A percentile compares a stretch with the other conserved stretches of the same genome.
phyloP scores from a whole-genome alignment of 2,888 invertebrate species.

The Aplocera efformata region DNA sequence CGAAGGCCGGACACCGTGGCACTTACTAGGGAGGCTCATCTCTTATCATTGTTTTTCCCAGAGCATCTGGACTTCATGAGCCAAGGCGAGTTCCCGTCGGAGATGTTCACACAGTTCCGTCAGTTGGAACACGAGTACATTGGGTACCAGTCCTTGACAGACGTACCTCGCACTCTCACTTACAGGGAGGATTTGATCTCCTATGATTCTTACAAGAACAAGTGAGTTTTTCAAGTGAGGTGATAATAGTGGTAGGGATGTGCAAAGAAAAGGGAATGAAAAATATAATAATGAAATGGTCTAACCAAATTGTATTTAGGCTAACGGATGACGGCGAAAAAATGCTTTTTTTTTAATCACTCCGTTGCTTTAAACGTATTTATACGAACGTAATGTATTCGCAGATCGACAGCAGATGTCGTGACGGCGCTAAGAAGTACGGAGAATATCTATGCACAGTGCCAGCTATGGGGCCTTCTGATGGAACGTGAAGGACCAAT shows the following conservation, averaged over 20 bases:
- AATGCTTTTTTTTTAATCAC: too few relatives aligned
- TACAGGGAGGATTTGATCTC: conserved; percentile 84
- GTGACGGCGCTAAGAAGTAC: conserved; percentile 84
- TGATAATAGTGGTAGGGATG: conserved; percentile 56
- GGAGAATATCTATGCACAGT: conserved; percentile 88
- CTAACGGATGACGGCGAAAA: too few relatives aligned
- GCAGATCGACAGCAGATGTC: conserved; percentile 86
- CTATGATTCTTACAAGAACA: conserved; percentile 78
- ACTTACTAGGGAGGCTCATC: too few relatives aligned
- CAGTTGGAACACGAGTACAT: conserved; percentile 95
- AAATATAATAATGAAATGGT: too few relatives aligned
- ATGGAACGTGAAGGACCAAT: conserved; percentile 89
- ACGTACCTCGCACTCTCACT: conserved; percentile 91
- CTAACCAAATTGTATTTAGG: too few relatives aligned
- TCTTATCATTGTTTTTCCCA: conserved; percentile 34
- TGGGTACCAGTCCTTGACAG: conserved; percentile 97
- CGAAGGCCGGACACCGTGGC: too few relatives aligned
- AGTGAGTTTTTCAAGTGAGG: conserved; percentile 80
- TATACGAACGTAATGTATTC: conserved; percentile 81
- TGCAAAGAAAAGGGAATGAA: too few relatives aligned
- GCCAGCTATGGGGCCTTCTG: conserved; percentile 91
- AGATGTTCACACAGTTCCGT: conserved; percentile 89
- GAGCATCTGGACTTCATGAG: conserved; percentile 99
- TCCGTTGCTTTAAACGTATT: too few relatives aligned
- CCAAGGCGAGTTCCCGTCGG: conserved; percentile 86